Percentiles rank a stretch among this genome's conserved stretches.
These are phyloP conservation scores for Otolemur garnettii DNA, from an alignment of 2,113 vertebrate species.

Conservation along the genomic window DNA sequence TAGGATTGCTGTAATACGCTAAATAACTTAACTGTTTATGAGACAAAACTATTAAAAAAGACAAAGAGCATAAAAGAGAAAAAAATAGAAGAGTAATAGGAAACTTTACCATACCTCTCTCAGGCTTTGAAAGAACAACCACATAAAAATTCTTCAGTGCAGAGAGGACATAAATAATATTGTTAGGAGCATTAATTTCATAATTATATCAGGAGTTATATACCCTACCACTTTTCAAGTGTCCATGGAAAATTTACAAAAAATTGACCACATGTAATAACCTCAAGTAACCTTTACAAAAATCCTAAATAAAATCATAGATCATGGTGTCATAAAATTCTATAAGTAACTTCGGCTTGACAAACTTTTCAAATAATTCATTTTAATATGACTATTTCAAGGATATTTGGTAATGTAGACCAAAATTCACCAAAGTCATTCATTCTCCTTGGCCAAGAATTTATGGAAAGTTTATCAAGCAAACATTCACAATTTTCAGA, in stretches of 20 bases:
- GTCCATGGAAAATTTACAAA: not conserved
- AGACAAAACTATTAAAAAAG: not conserved
- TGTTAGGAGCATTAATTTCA: not conserved
- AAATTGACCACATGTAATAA: not conserved
- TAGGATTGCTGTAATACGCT: not conserved
- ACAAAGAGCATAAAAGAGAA: not conserved
- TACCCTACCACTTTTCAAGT: not conserved
- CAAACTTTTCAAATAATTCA: not conserved
- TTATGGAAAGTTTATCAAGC: not conserved
- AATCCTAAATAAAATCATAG: not conserved
- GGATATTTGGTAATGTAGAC: not conserved
- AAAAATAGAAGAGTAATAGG: not conserved
- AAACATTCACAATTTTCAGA: conserved; percentile 1
- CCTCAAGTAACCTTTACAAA: not conserved
- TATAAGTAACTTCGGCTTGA: not conserved
- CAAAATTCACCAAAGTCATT: not conserved
- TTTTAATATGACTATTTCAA: conserved; percentile 13
- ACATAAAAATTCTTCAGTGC: not conserved
- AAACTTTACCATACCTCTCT: not conserved
- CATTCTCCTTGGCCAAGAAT: not conserved
- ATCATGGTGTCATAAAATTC: not conserved
- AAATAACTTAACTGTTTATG: not conserved
- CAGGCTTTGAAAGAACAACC: not conserved
- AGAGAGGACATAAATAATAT: not conserved
- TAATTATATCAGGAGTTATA: not conserved